Base-by-base conservation (phyloP, 2,797 vertebrate species). In the Anableps anableps region DNA sequence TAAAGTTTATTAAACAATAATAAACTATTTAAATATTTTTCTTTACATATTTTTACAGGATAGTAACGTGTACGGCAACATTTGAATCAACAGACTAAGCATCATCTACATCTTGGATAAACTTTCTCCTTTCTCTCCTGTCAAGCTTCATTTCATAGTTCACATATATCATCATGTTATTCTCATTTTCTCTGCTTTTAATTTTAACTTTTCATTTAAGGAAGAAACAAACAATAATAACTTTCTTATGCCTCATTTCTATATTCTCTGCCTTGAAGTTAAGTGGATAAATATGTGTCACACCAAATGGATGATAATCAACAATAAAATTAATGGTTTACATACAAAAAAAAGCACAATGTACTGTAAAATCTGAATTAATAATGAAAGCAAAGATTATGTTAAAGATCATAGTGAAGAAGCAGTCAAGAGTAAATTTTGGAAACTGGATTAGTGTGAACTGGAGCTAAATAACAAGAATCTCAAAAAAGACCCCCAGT, bases 41-140 rank as follows among this genome's bases (percentile, higher is more conserved):
- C 17, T 82, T 21, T n/a, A 16, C 48, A 75, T 11, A 79, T 9
- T 80, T 53, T 70, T 26, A 70, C 73, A 88, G 84, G 79, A 76
- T 79, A 5, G 8, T 11, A 2, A 36, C 1, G 7, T 81, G 9
- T 83, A 80, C 9, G 31, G 48, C 41, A 89, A 85, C 36, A 0
- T 75, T 26, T 84, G n/a, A 86, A 43, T 64, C 48, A 74, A 76
- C 29, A 60, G 1, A 23, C 38, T 16, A 50, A 26, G 21, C 53
- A 16, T 31, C 41, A 66, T 51, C 83, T n/a, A n/a, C n/a, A n/a
- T n/a, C n/a, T 29, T 41, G 10, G 41, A 26, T 26, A 8, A 26
- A 0, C 36, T 13, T 70, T 43, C 23, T 23, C 3, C n/a, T 41
- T 58, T 38, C 68, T 70, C 74, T 41, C 23, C 4, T 10, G 29